Percentiles rank a stretch among this genome's conserved stretches.
Evolutionary conservation across 2,888 invertebrate species (phyloP).

Genomic region (Drosophila mimetica): DNA sequence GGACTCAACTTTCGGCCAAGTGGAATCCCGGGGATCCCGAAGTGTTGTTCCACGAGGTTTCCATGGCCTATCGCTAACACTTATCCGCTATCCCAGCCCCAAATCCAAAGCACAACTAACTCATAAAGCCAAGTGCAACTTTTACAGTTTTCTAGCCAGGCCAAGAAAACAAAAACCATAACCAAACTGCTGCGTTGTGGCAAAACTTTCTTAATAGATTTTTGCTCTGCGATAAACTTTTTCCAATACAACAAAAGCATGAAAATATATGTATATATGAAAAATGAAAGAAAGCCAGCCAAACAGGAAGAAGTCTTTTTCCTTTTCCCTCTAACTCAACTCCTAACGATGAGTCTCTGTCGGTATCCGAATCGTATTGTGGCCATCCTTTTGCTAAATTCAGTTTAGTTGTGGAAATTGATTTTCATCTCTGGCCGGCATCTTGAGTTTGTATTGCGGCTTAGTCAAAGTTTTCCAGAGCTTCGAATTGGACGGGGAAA

Average conservation of each 20-base stretch:
- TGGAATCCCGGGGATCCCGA: slow-evolving; percentile 31
- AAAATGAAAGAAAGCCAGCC: not conserved
- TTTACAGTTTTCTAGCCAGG: slow-evolving; percentile 49
- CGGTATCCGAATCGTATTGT: slow-evolving; percentile 52
- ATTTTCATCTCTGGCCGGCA: slow-evolving; percentile 71
- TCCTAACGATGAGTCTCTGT: slow-evolving; percentile 19
- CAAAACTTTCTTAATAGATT: slow-evolving; percentile 78
- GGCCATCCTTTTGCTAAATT: slow-evolving; percentile 49
- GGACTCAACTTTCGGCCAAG: slow-evolving; percentile 21
- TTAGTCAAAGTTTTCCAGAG: slow-evolving; percentile 33
- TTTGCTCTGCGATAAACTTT: slow-evolving; percentile 69
- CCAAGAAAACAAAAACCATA: slow-evolving; percentile 59
- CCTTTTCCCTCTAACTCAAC: slow-evolving; percentile 16
- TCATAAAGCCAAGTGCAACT: slow-evolving; percentile 69
- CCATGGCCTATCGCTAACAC: slow-evolving; percentile 57
- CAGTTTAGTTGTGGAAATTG: slow-evolving; percentile 66
- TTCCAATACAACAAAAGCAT: slow-evolving; percentile 37
- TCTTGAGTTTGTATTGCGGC: slow-evolving; percentile 53
- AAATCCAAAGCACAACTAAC: slow-evolving; percentile 35
- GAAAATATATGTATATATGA: slow-evolving; percentile 19
- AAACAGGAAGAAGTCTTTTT: slow-evolving; percentile 31
- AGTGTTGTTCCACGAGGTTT: slow-evolving; percentile 25
- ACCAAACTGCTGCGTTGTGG: slow-evolving; percentile 70
- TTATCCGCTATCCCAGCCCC: slow-evolving; percentile 43
- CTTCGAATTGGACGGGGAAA: slow-evolving; percentile 7